Conservation (phyloP, 2,113 vertebrate genomes). For the Peromyscus californicus region DNA sequence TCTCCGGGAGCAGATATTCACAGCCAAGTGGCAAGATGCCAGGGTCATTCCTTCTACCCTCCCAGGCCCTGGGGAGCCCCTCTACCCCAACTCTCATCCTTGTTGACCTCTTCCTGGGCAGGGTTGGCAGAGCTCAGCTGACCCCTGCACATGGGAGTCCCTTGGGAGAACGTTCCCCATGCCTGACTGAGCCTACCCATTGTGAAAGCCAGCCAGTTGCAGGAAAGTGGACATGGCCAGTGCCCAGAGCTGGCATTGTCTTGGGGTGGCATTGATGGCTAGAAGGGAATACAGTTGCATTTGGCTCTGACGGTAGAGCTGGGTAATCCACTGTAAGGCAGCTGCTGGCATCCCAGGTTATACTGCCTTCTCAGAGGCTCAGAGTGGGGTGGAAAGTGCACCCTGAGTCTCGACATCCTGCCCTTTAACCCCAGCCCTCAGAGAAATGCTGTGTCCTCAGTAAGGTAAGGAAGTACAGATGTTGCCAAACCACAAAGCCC, state of each 20-base stretch:
- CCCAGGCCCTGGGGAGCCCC: not conserved
- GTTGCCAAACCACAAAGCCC: no score
- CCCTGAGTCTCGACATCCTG: not conserved
- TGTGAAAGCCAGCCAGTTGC: not conserved
- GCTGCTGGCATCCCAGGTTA: not conserved
- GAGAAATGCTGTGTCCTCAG: not conserved
- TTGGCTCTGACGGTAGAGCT: not conserved
- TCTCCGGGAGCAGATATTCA: not conserved
- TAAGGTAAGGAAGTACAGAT: not conserved
- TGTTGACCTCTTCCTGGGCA: not conserved
- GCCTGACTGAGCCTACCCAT: not conserved
- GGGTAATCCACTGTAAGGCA: not conserved
- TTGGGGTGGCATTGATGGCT: not conserved
- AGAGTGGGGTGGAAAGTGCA: not conserved
- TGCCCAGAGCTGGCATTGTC: not conserved
- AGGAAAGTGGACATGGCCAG: not conserved
- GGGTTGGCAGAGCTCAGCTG: not conserved
- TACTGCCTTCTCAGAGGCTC: not conserved
- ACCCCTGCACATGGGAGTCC: no score
- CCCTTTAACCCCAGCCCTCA: not conserved
- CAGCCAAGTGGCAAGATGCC: not conserved
- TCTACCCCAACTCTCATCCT: not conserved
- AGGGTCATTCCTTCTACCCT: no score
- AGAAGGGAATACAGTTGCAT: rapidly evolving
- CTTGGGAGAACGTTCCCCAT: no score